Conservation (phyloP, 2,888 invertebrate genomes). For the Cantharis flavilabris region DNA sequence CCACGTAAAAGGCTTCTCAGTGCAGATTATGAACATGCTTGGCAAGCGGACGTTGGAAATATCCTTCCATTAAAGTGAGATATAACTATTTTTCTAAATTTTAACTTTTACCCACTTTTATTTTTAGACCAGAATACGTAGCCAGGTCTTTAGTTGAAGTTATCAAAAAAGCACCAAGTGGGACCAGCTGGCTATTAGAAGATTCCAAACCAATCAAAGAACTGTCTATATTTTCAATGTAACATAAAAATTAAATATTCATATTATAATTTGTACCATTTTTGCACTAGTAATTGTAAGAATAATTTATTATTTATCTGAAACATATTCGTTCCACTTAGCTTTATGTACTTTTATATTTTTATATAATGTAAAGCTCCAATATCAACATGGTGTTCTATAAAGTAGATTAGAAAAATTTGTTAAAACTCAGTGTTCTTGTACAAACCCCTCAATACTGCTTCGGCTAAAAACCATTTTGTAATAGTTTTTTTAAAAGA, state of each 20-base stretch:
- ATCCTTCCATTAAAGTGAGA: conserved; percentile 67
- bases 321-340: neutral
- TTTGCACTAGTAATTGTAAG: neutral
- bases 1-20: conserved; percentile 73
- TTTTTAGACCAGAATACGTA: conserved; percentile 70
- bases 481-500: neutral
- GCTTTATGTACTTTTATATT: neutral
- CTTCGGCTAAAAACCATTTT: neutral
- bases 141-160: conserved; percentile 69
- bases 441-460: neutral
- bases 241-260: neutral
- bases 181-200: conserved; percentile 74
- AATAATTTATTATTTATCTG: neutral
- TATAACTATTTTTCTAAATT: neutral
- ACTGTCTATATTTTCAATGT: conserved; percentile 45
- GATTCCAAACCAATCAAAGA: conserved; percentile 70
- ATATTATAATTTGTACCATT: conserved; percentile 9
- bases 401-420: neutral
- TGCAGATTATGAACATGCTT: conserved; percentile 73
- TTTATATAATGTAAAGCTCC: neutral
- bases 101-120: neutral
- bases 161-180: conserved; percentile 68
- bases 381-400: neutral
- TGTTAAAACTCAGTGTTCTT: neutral
- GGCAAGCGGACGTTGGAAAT: conserved; percentile 70